These are phyloP conservation scores for Euplagia quadripunctaria DNA, from an alignment of 2,888 invertebrate genomes.

Conservation along the genomic window DNA sequence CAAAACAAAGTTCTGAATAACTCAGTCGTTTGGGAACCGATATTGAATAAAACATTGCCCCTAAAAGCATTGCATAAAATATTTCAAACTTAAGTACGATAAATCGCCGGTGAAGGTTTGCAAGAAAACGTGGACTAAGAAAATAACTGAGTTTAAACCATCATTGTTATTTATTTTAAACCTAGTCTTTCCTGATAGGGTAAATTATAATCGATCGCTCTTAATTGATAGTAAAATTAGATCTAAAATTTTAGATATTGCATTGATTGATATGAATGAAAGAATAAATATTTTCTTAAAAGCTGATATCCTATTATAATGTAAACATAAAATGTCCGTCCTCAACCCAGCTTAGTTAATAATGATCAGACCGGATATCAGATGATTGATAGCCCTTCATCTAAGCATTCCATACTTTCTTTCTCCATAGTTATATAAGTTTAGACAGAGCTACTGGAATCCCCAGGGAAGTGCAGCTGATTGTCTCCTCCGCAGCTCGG, in stretches of 20 bases:
- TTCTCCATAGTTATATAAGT: not conserved
- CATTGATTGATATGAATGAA: not conserved
- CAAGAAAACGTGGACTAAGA: too few species aligned
- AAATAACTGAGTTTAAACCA: too few species aligned
- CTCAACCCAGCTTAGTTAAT: too few species aligned
- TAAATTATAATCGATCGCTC: not conserved
- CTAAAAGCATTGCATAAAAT: not conserved
- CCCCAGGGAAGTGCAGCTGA: constrained; percentile 93
- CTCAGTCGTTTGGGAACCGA: not conserved
- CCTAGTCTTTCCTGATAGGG: too few species aligned
- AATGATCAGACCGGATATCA: not conserved
- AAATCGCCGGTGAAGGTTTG: not conserved
- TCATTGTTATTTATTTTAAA: too few species aligned
- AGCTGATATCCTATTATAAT: not conserved
- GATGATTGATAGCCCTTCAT: not conserved
- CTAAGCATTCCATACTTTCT: not conserved
- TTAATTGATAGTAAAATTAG: not conserved
- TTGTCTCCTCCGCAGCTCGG: constrained; percentile 92
- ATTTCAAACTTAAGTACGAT: not conserved
- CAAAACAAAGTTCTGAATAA: not conserved
- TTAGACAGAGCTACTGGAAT: constrained; percentile 90
- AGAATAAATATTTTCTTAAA: not conserved
- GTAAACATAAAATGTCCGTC: not conserved
- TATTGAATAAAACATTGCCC: not conserved
- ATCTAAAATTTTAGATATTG: not conserved